Evolutionary conservation across 2,888 invertebrate species (phyloP).

Genomic region (Onchidella celtica): DNA sequence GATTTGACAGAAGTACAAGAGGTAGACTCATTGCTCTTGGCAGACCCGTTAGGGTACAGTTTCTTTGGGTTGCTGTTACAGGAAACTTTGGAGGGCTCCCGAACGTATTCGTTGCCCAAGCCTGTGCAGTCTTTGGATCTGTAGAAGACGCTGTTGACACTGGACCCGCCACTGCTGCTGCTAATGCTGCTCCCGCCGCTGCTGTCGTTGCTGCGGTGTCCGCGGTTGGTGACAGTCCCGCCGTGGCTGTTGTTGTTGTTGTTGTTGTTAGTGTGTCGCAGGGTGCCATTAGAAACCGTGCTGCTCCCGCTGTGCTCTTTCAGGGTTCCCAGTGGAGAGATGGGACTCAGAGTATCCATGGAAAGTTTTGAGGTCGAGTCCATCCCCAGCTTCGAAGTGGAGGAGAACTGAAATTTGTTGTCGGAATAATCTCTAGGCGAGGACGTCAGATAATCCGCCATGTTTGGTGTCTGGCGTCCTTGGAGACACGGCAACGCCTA

Average conservation of each 20-base stretch:
- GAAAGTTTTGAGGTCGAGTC: slow-evolving; percentile 33
- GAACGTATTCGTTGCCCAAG: slow-evolving; percentile 36
- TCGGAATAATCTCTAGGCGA: slow-evolving; percentile 40
- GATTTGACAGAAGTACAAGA: slow-evolving; percentile 37
- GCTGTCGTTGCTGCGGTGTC: slow-evolving; percentile 7
- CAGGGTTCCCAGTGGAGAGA: slow-evolving; percentile 24
- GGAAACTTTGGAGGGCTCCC: slow-evolving; percentile 26
- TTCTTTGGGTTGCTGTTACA: background rate
- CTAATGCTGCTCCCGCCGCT: slow-evolving; percentile 36
- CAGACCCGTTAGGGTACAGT: slow-evolving; percentile 13
- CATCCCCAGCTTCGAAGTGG: slow-evolving; percentile 27
- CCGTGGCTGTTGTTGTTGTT: background rate
- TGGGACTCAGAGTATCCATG: slow-evolving; percentile 32
- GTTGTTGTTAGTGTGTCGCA: background rate
- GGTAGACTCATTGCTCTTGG: background rate
- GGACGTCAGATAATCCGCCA: slow-evolving; percentile 37
- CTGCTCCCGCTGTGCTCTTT: background rate
- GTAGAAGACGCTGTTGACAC: slow-evolving; percentile 47
- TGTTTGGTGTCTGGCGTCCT: background rate
- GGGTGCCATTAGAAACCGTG: slow-evolving; percentile 5
- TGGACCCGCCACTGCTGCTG: slow-evolving; percentile 34
- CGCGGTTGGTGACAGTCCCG: background rate
- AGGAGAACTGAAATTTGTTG: slow-evolving; percentile 29
- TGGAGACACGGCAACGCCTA: too few relatives aligned
- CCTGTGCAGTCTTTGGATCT: background rate